Percentiles rank a stretch among this genome's conserved stretches.
phyloP scores from a whole-genome alignment of 2,888 invertebrate species.

The Chloroclystis v-ata region DNA sequence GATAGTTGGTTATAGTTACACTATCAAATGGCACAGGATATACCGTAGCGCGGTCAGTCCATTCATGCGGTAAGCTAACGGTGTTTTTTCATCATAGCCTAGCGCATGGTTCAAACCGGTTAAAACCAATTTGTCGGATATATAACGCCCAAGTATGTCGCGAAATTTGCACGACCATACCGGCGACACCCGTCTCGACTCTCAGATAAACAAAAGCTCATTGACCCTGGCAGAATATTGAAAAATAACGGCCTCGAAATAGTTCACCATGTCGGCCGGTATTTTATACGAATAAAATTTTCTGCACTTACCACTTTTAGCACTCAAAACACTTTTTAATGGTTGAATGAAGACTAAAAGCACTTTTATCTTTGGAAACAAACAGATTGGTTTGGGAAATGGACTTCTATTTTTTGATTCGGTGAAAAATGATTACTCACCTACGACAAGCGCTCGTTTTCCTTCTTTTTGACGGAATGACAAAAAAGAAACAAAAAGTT shows the following conservation, averaged over 20 bases:
- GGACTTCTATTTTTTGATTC: slow-evolving; percentile 28
- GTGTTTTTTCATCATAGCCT: slow-evolving; percentile 24
- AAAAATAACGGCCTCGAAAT: slow-evolving; percentile 67
- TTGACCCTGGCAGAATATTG: slow-evolving; percentile 67
- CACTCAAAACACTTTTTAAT: slow-evolving; percentile 9
- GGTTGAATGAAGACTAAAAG: slow-evolving; percentile 21
- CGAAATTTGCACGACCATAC: slow-evolving; percentile 40
- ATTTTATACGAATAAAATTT: slow-evolving; percentile 14
- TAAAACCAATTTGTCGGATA: slow-evolving; percentile 35
- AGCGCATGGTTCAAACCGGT: slow-evolving; percentile 30
- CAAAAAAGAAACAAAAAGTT: slow-evolving; percentile 32
- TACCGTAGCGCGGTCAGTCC: slow-evolving; percentile 37
- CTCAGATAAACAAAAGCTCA: slow-evolving; percentile 51
- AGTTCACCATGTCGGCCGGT: slow-evolving; percentile 32
- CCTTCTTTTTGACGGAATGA: slow-evolving; percentile 59
- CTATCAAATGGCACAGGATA: slow-evolving; percentile 32
- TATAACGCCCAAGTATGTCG: slow-evolving; percentile 40
- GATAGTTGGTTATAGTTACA: slow-evolving; percentile 46
- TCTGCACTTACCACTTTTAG: slow-evolving; percentile 22
- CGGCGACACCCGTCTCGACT: slow-evolving; percentile 41
- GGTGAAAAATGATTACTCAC: slow-evolving; percentile 55
- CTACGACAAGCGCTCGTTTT: slow-evolving; percentile 53
- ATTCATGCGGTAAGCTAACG: slow-evolving; percentile 56
- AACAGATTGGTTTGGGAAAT: slow-evolving; percentile 20
- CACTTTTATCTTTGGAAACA: slow-evolving; percentile 17